Evolutionary conservation across 2,113 vertebrate species (phyloP), one percentile per base, ranked within the genome.

Genomic region (Anas platyrhynchos): DNA sequence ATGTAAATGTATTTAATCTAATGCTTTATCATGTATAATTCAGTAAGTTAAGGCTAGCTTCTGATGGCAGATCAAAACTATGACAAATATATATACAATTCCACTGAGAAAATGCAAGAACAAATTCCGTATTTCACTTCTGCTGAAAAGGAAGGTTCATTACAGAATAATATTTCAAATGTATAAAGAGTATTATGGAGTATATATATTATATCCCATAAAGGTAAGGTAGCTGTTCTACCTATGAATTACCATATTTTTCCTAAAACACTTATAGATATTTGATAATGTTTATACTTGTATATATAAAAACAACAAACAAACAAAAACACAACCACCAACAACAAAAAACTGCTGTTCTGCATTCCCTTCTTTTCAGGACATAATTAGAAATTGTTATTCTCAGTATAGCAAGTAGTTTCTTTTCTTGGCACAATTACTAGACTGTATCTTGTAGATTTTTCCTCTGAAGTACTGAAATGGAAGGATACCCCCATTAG

Each of bases 381-480:
- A 88, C 16, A 12, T 74, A 87, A 91, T 90, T 93, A 94, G 56
- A 88, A 90, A 93, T 46, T 2, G 3, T 89, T 94, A 67, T 93
- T 96, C 87, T 94, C 43, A 91, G 20, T 95, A 72, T 46, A 95
- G 56, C 43, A 86, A 88, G 65, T 29, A 78, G 59, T 46, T 96
- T 91, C 61, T 86, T 88, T 96, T 86, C 86, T 95, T 94, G 93
- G 90, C 91, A 96, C 76, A 91, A 41, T 80, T 94, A 88, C 66
- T 93, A 76, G 68, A 78, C 72, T 96, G 46, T 61, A 75, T 94
- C 83, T 86, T 91, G 90, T 80, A 93, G 91, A 88, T 88, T 95
- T 93, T 26, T 96, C 54, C 92, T 96, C 94, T 91, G 90, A 95
- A 94, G 90, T 95, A 88, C 83, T 91, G 90, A 90, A 96, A 93